Evolutionary conservation across 30 jellyfish, hydroid and myxozoan species (phyloP), one percentile per base, ranked within the genome.

Genomic region (Cassiopea andromeda): DNA sequence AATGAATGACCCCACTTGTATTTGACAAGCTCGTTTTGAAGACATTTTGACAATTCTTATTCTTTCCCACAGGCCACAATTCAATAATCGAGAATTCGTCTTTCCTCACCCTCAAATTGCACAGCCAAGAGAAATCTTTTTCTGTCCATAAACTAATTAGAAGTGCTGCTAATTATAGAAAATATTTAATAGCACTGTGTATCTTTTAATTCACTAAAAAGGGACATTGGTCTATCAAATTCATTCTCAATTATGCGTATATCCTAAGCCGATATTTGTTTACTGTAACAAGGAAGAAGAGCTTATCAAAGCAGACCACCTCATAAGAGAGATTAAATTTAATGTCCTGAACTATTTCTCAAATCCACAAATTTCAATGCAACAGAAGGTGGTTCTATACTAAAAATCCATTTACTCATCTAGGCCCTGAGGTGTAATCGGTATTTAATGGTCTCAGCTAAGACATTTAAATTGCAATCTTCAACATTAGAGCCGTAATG

Each of bases 231-330:
- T 61, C 14, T 61, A 61, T 61, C 73, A 61, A 70, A 43, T 70
- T 17, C 50, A 70, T 19, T 18, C 50, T 12, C 15, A 19, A 2
- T 5, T 2, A 70, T 70, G 48, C 79, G 3, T 1, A 54, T 54
- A 9, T 70, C 79, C 79, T 70, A 70, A 15, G 14, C 3, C 19
- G 57, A 70, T 70, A 1, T 70, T 27, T 70, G 6, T 70, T 17
- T 7, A 54, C 14, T 19, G 48, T 38, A 19, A 5, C 38, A 38
- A 2, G 45, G 75, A 2, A 2, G 45, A 66, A 3, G 50, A 5
- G 79, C 57, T 70, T 27, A 15, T 18, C 57, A 70, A 16, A 2
- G 16, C 79, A 70, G 79, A 70, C 79, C 79, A 70, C 79, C 79
- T 70, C 38, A 9, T 43, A 70, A 70, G 79, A 19, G 5, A 16